Evolutionary conservation across 2,888 invertebrate genomes (phyloP), one percentile per base, ranked within the genome.

Genomic region (Apoderus coryli): DNA sequence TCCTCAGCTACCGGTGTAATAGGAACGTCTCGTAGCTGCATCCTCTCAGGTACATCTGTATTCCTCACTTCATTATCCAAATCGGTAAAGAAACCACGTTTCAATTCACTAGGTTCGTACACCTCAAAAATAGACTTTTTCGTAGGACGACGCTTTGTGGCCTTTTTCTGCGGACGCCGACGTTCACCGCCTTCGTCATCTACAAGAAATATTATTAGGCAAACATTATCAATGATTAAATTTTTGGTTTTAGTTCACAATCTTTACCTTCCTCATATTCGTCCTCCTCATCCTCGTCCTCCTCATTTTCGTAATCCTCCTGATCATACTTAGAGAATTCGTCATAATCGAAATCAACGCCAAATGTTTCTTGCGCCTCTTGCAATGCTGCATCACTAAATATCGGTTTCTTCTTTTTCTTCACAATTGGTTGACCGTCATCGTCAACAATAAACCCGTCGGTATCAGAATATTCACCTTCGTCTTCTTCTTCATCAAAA

Each of bases 391-490:
- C 82, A 60, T 90, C 88, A 26, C 79, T 77, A 49, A 84, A 88
- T 42, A 86, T 78, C 9, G 75, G 80, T 47, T 76, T 79, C 54
- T 76, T 81, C 48, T 77, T 75, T 40, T 77, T 76, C 40, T 80
- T 81, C 4, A 78, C 72, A 34, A 90, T 79, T 0, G 90, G 89
- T 43, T 80, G 67, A 1, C 86, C 92, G 48, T 95, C 88, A 50
- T 92, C 93, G 50, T 92, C 93, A 1, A 96, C 96, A 51, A 98
- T 96, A 54, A 98, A 98, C 56, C 92, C 92, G 63, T 92, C 92
- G 3, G 84, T 82, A 53, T 88, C 86, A 0, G 84, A 84, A 44
- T 76, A 74, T 37, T 84, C 80, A 35, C 77, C 72, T 44, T 84
- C 84, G 22, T 74, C 74, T 42, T 73, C 77, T 38, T 82, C 84